A percentile compares a stretch with the other conserved stretches of the same genome.
Evolutionary conservation across 2,888 invertebrate genomes (phyloP).

Genomic region (Ectemnius continuus): DNA sequence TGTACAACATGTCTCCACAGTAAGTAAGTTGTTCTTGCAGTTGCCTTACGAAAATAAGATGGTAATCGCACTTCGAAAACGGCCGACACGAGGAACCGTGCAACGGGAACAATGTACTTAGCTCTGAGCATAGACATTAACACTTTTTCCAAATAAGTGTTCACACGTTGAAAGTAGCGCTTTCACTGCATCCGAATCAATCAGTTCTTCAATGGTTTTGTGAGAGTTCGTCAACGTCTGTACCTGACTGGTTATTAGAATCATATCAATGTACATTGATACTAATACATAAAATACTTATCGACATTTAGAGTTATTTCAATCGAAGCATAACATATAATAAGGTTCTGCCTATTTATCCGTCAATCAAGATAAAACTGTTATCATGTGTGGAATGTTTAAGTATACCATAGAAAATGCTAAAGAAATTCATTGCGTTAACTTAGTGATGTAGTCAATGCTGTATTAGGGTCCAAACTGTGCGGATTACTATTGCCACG

Average conservation of each 20-base stretch:
- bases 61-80: neutral
- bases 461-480: conserved; percentile 36
- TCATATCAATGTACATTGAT: conserved; percentile 50
- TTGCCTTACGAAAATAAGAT: conserved; percentile 9
- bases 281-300: conserved; percentile 41
- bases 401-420: conserved; percentile 39
- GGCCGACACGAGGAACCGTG: conserved; percentile 12
- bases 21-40: conserved; percentile 44
- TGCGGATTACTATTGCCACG: conserved; percentile 30
- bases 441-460: conserved; percentile 32
- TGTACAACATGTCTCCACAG: conserved; percentile 48
- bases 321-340: conserved; percentile 26
- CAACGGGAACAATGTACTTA: conserved; percentile 34
- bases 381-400: conserved; percentile 52
- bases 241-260: conserved; percentile 51
- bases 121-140: conserved; percentile 48
- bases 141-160: conserved; percentile 64
- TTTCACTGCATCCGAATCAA: conserved; percentile 6
- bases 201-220: conserved; percentile 45
- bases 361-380: conserved; percentile 38
- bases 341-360: conserved; percentile 20
- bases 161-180: conserved; percentile 43
- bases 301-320: conserved; percentile 28
- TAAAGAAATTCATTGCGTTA: conserved; percentile 44
- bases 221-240: conserved; percentile 39